A percentile compares a stretch with the other conserved stretches of the same genome.
Conservation (phyloP, 1,140 invertebrate genomes). For the Cyphomyrmex costatus region DNA sequence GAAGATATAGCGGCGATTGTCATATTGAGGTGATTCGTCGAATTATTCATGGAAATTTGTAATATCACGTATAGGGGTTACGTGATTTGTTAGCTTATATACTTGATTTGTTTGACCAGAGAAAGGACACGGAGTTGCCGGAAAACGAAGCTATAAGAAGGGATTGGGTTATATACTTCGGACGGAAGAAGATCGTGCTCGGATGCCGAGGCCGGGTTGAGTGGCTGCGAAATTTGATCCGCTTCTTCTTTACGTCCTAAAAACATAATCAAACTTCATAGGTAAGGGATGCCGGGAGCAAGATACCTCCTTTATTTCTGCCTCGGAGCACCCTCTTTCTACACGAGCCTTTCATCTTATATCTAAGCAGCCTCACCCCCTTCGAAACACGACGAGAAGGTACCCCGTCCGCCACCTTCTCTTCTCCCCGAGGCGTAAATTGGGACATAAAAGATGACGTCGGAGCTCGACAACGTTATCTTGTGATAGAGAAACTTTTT, state of each 20-base stretch:
- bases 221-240: conserved; percentile 75
- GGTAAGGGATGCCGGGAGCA: conserved; percentile 62
- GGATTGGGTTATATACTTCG: conserved; percentile 54
- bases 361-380: conserved; percentile 52
- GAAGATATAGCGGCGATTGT: background rate
- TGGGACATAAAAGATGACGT: conserved; percentile 80
- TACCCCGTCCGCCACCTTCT: conserved; percentile 27
- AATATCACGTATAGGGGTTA: background rate
- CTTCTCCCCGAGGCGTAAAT: conserved; percentile 75
- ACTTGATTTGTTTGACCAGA: conserved; percentile 37
- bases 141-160: conserved; percentile 16
- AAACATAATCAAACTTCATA: conserved; percentile 78
- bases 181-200: conserved; percentile 46
- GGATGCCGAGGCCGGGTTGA: conserved; percentile 31
- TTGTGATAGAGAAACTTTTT: conserved; percentile 78
- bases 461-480: conserved; percentile 78
- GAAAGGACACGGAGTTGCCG: conserved; percentile 18
- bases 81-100: background rate
- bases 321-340: conserved; percentile 67
- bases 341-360: conserved; percentile 75
- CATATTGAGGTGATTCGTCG: background rate
- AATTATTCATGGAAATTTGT: background rate
- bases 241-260: conserved; percentile 67
- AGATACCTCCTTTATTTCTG: conserved; percentile 69
- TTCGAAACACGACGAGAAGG: conserved; percentile 29